A percentile compares a stretch with the other conserved stretches of the same genome.
phyloP scores from a whole-genome alignment of 2,888 invertebrate genomes.

The Carcina quercana region DNA sequence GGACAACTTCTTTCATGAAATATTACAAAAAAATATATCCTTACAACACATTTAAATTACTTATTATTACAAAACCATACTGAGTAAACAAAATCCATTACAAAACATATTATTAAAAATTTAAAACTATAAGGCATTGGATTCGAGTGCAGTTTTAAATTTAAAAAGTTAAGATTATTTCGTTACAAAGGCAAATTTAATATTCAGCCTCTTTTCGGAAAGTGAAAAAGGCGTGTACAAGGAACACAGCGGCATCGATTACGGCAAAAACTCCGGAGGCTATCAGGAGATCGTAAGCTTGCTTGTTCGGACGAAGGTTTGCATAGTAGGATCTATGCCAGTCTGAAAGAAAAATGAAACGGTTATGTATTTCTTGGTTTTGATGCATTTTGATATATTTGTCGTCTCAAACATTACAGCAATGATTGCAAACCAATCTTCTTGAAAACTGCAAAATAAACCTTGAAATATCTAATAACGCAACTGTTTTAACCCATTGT shows the following conservation, averaged over 20 bases:
- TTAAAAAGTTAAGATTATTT: neutral
- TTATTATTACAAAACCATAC: too few species aligned
- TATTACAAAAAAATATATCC: conserved; percentile 8
- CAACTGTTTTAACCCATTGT: too few species aligned
- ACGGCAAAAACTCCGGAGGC: conserved; percentile 78
- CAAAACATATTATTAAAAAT: neutral
- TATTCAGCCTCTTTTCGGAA: conserved; percentile 72
- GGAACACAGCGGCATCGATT: conserved; percentile 74
- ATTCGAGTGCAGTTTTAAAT: neutral
- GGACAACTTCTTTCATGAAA: conserved; percentile 20
- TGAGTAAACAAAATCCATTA: too few species aligned
- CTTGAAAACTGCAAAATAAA: too few species aligned
- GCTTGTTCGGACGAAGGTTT: conserved; percentile 77
- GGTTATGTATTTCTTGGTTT: too few species aligned
- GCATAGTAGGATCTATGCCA: conserved; percentile 67
- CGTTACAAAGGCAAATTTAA: conserved; percentile 26
- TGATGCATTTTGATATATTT: too few species aligned
- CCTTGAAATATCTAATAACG: too few species aligned
- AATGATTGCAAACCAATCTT: too few species aligned
- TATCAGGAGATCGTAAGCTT: conserved; percentile 79
- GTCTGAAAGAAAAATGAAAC: conserved; percentile 45
- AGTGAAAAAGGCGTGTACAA: conserved; percentile 76
- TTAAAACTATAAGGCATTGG: neutral
- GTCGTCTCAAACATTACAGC: too few species aligned
- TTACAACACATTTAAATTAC: too few species aligned